Evolutionary conservation across 2,888 invertebrate genomes (phyloP).

Genomic region (Pollenia labialis): DNA sequence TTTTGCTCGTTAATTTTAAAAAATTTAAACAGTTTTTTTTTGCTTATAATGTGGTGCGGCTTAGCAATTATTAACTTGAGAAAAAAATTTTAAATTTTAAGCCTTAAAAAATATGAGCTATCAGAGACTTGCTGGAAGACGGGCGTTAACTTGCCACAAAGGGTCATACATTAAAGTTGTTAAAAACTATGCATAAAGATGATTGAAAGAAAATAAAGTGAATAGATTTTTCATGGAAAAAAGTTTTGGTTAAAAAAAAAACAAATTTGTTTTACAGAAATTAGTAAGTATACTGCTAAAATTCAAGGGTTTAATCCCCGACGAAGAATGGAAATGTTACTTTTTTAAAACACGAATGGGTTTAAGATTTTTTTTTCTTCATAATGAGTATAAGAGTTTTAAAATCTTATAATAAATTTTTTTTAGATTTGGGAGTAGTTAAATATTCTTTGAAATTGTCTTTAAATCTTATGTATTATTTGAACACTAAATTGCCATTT

Average conservation of each 20-base stretch:
- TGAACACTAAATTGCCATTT: too few species aligned
- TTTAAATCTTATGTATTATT: too few species aligned
- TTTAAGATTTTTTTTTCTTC: too few species aligned
- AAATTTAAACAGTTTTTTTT: conserved; percentile 30
- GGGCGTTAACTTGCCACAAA: conserved; percentile 60
- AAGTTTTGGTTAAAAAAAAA: not conserved
- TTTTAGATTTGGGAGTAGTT: too few species aligned
- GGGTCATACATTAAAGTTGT: conserved; percentile 49
- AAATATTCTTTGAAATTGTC: too few species aligned
- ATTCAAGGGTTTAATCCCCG: too few species aligned
- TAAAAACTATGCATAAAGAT: conserved; percentile 7
- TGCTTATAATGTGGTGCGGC: conserved; percentile 5
- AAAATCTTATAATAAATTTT: too few species aligned
- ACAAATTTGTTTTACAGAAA: too few species aligned
- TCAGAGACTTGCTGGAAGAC: conserved; percentile 37
- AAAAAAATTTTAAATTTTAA: not conserved
- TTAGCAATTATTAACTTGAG: conserved; percentile 32
- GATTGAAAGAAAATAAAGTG: not conserved
- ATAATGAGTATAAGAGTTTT: too few species aligned
- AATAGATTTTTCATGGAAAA: not conserved
- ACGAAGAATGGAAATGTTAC: too few species aligned
- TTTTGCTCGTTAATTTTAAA: conserved; percentile 34
- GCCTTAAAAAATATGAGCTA: conserved; percentile 2
- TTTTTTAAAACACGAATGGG: too few species aligned
- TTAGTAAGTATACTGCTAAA: too few species aligned